Evolutionary conservation across 1,140 invertebrate species (phyloP), one percentile per base, ranked within the genome.

Genomic region (Mesaphorura yosii): DNA sequence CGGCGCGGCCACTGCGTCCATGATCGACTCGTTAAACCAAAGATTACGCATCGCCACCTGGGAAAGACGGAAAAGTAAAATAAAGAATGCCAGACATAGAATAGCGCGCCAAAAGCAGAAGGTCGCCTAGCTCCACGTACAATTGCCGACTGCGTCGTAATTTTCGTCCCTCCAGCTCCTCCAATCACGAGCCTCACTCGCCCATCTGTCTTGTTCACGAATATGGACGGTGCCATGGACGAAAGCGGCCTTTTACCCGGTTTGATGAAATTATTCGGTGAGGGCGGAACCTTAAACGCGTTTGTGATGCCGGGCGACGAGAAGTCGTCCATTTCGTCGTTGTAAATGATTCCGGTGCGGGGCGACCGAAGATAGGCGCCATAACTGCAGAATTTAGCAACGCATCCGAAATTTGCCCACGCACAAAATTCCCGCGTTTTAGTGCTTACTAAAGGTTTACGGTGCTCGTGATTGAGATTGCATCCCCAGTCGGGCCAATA

Each of bases 311-410:
- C 81, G 0, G 87, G 80, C 1, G 81, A 76, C 0, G 87, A 84
- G 70, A 98, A 98, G 67, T 98, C 93, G 68, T 96, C 88, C 90
- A 98, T 96, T 42, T 81, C 83, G 66, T 86, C 83, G 70, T 98
- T 98, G 60, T 92, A 77, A 3, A 97, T 71, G 34, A 98, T 90
- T 31, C 93, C 94, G 0, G 92, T 94, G 44, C 76, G 77, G 22
- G 76, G 66, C 1, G 86, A 87, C 15, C 79, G 72, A 34, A 85
- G 68, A n/a, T 80, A 78, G 31, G 83, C 78, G 15, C 88, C 88
- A 67, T 85, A 88, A 66, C 87, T 90, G 63, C 37, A 73, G 69
- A 64, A 34, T 34, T 34, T 34, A 42, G 20, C 40, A 12, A 42
- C 40, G 22, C 22, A 15, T 22, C 6, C 10, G 22, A 6, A 10